A percentile compares a stretch with the other conserved stretches of the same genome.
Evolutionary conservation across 2,797 vertebrate genomes (phyloP).

Genomic region (Atherinosoma microstoma): DNA sequence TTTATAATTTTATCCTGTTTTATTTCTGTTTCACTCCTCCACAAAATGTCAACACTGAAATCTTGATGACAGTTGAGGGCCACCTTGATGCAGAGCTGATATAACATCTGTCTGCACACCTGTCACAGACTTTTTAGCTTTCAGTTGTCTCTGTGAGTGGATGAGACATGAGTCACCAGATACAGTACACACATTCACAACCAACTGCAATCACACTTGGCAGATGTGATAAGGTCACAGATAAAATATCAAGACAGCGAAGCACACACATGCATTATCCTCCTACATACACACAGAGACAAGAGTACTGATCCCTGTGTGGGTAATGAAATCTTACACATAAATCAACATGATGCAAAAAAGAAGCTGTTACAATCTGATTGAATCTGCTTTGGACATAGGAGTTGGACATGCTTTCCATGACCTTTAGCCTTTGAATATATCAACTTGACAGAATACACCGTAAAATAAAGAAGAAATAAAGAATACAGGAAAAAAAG

Average conservation of each 20-base stretch:
- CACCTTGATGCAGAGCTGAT: constrained; percentile 33
- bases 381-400: constrained; percentile 23
- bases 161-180: constrained; percentile 23
- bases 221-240: constrained; percentile 29
- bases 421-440: not conserved
- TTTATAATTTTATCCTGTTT: constrained; percentile 2
- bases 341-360: constrained; percentile 3
- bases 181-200: constrained; percentile 14
- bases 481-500: not conserved
- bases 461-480: constrained; percentile 5
- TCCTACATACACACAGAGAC: constrained; percentile 7
- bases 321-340: constrained; percentile 26
- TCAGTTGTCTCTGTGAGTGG: constrained; percentile 3
- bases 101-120: constrained; percentile 36
- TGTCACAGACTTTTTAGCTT: constrained; percentile 38
- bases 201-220: constrained; percentile 15
- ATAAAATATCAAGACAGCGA: not conserved
- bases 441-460: not conserved
- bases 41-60: constrained; percentile 8
- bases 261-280: constrained; percentile 1
- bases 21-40: constrained; percentile 6
- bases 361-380: constrained; percentile 34
- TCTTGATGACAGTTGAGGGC: constrained; percentile 20
- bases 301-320: constrained; percentile 22
- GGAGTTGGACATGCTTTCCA: constrained; percentile 9